Conservation (phyloP, 2,113 vertebrate species). For the Odocoileus virginianus region DNA sequence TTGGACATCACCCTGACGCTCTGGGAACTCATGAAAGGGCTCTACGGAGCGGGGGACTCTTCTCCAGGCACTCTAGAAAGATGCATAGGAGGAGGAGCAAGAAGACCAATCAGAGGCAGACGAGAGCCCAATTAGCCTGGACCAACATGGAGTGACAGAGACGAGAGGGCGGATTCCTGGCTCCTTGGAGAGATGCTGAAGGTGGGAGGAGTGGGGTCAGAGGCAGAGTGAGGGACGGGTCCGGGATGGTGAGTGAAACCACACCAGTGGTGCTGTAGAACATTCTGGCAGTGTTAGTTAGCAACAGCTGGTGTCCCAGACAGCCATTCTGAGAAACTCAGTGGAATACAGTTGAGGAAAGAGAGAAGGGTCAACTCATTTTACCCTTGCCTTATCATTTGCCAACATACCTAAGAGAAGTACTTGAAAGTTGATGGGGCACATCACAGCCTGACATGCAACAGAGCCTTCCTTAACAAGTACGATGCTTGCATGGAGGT, state of each 20-base stretch:
- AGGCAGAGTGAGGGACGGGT: background rate
- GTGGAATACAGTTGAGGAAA: background rate
- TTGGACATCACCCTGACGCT: background rate
- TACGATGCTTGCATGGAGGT: fast-evolving
- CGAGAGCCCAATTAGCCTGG: too few species aligned
- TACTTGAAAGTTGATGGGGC: fast-evolving
- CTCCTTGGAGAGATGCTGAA: too few species aligned
- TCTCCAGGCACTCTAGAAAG: background rate
- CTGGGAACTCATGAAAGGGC: background rate
- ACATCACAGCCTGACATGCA: background rate
- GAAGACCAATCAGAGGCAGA: fast-evolving
- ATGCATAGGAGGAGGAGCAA: too few species aligned
- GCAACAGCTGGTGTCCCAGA: background rate
- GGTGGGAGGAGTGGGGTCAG: fast-evolving
- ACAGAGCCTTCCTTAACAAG: fast-evolving
- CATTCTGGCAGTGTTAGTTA: fast-evolving
- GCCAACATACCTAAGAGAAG: background rate
- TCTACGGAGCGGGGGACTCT: background rate
- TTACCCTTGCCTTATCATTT: background rate
- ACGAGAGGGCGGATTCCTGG: fast-evolving
- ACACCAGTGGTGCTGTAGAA: fast-evolving
- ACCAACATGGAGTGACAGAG: fast-evolving
- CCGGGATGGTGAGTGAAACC: fast-evolving
- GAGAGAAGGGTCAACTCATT: background rate
- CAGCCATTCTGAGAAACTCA: background rate